A percentile compares a stretch with the other conserved stretches of the same genome.
These are phyloP conservation scores for Gasterosteus aculeatus DNA, from an alignment of 2,113 vertebrate species.

Conservation along the genomic window DNA sequence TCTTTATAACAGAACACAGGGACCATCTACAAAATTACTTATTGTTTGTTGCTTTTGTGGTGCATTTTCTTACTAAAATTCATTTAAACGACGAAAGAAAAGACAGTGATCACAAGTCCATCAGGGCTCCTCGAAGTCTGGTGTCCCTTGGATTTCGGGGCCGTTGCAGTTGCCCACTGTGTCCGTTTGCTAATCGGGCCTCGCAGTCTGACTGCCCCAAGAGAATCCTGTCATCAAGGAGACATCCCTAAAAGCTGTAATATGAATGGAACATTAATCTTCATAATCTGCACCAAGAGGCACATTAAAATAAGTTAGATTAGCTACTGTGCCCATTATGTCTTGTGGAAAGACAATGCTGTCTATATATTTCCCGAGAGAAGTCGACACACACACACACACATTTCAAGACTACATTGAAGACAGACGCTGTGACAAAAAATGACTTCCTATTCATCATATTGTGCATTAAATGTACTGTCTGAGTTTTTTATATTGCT, in stretches of 20 bases:
- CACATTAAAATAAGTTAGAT: slow-evolving; percentile 3
- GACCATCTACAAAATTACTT: not conserved
- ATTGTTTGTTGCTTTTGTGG: not conserved
- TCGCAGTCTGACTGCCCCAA: not conserved
- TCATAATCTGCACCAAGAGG: not conserved
- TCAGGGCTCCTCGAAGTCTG: not conserved
- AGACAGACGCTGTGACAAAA: not conserved
- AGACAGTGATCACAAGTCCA: not conserved
- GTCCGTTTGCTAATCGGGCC: not conserved
- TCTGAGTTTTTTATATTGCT: not conserved
- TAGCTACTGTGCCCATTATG: not conserved
- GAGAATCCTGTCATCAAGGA: not conserved
- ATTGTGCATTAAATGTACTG: not conserved
- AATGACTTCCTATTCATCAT: not conserved
- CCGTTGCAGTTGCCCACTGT: not conserved
- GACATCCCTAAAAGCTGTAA: not conserved
- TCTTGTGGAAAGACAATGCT: not conserved
- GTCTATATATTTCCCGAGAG: not conserved
- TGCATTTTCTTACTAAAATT: not conserved
- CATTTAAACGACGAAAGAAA: not conserved
- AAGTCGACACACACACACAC: not conserved
- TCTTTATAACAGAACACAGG: too few relatives aligned
- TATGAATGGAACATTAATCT: slow-evolving; percentile 6
- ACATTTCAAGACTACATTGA: not conserved
- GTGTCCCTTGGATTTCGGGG: not conserved